These are phyloP conservation scores for Nemurella pictetii DNA, from an alignment of 2,888 invertebrate genomes.

Conservation along the genomic window DNA sequence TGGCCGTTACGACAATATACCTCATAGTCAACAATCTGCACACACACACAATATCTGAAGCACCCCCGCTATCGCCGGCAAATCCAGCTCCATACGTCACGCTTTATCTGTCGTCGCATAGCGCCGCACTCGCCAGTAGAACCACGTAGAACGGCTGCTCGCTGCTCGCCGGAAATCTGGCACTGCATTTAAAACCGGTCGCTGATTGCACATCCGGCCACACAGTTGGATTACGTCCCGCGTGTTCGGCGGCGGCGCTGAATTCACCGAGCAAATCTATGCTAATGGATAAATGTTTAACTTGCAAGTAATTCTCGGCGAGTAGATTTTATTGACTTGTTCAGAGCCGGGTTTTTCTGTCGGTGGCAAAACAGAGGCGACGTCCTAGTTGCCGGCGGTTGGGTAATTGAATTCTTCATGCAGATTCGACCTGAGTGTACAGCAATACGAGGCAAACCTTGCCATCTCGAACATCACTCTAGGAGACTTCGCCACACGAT, in stretches of 20 bases:
- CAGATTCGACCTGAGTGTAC: background rate
- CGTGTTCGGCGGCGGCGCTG: background rate
- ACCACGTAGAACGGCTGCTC: too few relatives aligned
- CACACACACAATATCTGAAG: background rate
- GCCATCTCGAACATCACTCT: too few relatives aligned
- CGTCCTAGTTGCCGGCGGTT: background rate
- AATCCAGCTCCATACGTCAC: too few relatives aligned
- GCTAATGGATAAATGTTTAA: background rate
- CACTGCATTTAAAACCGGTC: background rate
- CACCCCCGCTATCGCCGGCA: background rate
- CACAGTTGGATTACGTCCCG: background rate
- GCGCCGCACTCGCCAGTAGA: too few relatives aligned
- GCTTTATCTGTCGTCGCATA: too few relatives aligned
- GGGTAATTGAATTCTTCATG: background rate
- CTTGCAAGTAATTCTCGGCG: background rate
- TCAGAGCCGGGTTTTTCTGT: background rate
- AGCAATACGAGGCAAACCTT: background rate
- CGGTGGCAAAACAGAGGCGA: background rate
- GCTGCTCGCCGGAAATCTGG: background rate
- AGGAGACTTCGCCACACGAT: background rate
- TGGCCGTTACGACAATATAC: slow-evolving; percentile 15
- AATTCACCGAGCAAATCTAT: background rate
- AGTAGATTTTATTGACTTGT: background rate
- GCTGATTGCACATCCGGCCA: background rate
- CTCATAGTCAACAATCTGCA: slow-evolving; percentile 10